A percentile compares a stretch with the other conserved stretches of the same genome.
These are phyloP conservation scores for Dicentrarchus labrax DNA, from an alignment of 2,113 vertebrate species.

Conservation along the genomic window DNA sequence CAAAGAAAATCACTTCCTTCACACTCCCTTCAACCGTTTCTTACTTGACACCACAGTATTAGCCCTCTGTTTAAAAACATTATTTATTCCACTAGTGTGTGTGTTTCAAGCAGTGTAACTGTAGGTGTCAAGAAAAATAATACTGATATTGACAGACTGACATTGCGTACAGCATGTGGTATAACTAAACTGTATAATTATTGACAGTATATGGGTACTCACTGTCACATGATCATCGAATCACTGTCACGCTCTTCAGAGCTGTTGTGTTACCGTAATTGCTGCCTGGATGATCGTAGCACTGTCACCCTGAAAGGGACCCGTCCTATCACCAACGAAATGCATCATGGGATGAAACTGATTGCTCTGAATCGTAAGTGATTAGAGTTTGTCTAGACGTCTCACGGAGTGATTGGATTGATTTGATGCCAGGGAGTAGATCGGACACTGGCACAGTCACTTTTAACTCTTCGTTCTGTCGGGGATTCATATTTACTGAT, in stretches of 20 bases:
- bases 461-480: conserved; percentile 45
- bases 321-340: conserved; percentile 59
- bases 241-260: conserved; percentile 62
- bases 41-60: not conserved
- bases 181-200: conserved; percentile 42
- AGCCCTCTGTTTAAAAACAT: not conserved
- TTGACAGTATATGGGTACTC: conserved; percentile 23
- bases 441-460: conserved; percentile 62
- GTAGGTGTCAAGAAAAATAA: conserved; percentile 16
- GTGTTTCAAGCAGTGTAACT: not conserved
- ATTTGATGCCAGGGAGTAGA: conserved; percentile 70
- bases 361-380: conserved; percentile 78
- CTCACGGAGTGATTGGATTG: conserved; percentile 74
- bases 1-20: conserved; percentile 40
- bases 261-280: conserved; percentile 68
- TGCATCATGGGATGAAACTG: conserved; percentile 78
- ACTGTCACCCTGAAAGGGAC: conserved; percentile 62
- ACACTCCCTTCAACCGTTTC: conserved; percentile 23
- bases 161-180: conserved; percentile 9
- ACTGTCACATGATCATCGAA: conserved; percentile 53
- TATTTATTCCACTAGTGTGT: conserved; percentile 25
- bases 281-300: conserved; percentile 58
- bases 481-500: conserved; percentile 37
- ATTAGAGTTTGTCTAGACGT: conserved; percentile 78
- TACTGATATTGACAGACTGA: conserved; percentile 33